phyloP scores from a whole-genome alignment of 2,888 invertebrate genomes.

The Liodrosophila aerea region DNA sequence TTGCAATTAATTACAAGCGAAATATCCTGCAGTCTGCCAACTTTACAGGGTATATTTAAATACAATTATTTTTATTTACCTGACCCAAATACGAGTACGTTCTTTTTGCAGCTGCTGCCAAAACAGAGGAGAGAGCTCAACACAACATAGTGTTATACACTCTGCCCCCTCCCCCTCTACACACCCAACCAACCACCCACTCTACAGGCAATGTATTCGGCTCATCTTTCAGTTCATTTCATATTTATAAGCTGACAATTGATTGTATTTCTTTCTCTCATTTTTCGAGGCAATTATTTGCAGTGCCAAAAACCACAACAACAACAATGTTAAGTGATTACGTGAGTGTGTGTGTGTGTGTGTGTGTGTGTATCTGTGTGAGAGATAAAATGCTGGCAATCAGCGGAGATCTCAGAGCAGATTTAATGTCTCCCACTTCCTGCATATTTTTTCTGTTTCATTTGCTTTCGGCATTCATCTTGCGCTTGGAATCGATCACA shows the following conservation, averaged over 20 bases:
- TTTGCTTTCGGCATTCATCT: constrained; percentile 2
- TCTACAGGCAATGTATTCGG: neutral
- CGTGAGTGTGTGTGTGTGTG: constrained; percentile 2
- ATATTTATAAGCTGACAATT: constrained; percentile 62
- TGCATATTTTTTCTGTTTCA: constrained; percentile 12
- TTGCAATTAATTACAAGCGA: too few relatives aligned
- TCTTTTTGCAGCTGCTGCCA: constrained; percentile 10
- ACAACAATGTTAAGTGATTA: constrained; percentile 25
- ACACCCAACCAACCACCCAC: neutral
- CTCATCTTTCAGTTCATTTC: constrained; percentile 32
- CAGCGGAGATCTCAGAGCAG: constrained; percentile 6
- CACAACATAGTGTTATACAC: constrained; percentile 9
- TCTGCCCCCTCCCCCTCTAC: neutral
- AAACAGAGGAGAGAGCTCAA: constrained; percentile 13
- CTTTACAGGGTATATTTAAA: constrained; percentile 14
- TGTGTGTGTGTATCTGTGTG: neutral
- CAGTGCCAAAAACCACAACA: constrained; percentile 44
- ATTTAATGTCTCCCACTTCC: constrained; percentile 12
- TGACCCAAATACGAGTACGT: constrained; percentile 14
- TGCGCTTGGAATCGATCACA: constrained; percentile 21
- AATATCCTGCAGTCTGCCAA: neutral
- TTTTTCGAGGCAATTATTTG: constrained; percentile 45
- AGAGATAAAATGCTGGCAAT: constrained; percentile 11
- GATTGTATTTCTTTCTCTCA: constrained; percentile 32
- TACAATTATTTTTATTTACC: constrained; percentile 31